These are phyloP conservation scores for Actinostola sp. DNA, from an alignment of 92 coral and sea anemone genomes.

Conservation along the genomic window DNA sequence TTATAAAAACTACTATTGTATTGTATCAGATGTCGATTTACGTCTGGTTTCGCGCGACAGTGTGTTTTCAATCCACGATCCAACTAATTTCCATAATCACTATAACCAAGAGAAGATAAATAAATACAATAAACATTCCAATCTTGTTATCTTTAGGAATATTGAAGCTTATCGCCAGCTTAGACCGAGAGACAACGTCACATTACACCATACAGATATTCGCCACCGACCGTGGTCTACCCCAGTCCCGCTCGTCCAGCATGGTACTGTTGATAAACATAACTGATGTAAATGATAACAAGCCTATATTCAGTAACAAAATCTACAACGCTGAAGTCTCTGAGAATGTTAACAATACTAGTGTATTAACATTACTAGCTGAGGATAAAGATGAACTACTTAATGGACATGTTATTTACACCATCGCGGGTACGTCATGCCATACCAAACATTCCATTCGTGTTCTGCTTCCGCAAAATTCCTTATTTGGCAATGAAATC, in stretches of 20 bases:
- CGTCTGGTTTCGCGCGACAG: too few species aligned
- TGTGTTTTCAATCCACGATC: too few species aligned
- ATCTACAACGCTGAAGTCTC: constrained; percentile 29
- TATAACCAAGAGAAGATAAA: too few species aligned
- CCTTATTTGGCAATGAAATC: too few species aligned
- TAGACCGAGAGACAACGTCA: constrained; percentile 54
- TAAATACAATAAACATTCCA: too few species aligned
- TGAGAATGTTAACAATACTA: constrained; percentile 32
- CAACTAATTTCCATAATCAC: too few species aligned
- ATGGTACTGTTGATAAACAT: constrained; percentile 52
- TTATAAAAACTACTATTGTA: too few species aligned
- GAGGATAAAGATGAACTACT: constrained; percentile 58
- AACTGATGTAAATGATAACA: constrained; percentile 80
- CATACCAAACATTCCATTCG: too few species aligned
- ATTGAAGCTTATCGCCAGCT: constrained; percentile 12
- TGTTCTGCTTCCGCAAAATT: too few species aligned
- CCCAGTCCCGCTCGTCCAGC: constrained; percentile 39
- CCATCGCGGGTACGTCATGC: constrained; percentile 51
- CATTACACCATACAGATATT: constrained; percentile 45
- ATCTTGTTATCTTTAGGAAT: constrained; percentile 20
- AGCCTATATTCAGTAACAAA: constrained; percentile 49
- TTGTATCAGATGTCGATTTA: too few species aligned
- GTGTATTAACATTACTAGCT: constrained; percentile 27
- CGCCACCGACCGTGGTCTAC: constrained; percentile 60
- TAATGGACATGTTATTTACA: constrained; percentile 47